phyloP scores from a whole-genome alignment of 2,797 vertebrate genomes.

The Tapirus indicus region DNA sequence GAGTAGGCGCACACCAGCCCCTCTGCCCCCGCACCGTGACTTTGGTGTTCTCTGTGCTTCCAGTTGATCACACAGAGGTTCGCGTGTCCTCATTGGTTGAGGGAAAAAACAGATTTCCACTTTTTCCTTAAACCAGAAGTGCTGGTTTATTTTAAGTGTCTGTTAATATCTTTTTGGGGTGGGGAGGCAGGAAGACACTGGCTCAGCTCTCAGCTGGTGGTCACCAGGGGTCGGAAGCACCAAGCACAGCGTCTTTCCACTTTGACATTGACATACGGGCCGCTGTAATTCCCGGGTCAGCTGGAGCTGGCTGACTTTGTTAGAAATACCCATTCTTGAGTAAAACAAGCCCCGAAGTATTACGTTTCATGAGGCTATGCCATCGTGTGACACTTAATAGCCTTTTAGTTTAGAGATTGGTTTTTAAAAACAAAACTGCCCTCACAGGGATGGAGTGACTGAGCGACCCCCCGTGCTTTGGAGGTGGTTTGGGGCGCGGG shows the following conservation, averaged over 20 bases:
- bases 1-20: background rate
- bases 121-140: background rate
- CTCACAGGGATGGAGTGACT: fast-evolving
- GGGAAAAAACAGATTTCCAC: background rate
- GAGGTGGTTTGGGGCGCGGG: fast-evolving
- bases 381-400: background rate
- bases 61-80: background rate
- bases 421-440: background rate
- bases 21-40: background rate
- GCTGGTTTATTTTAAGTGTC: background rate
- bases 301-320: fast-evolving
- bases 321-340: fast-evolving
- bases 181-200: fast-evolving
- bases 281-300: fast-evolving
- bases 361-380: fast-evolving
- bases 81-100: background rate
- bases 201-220: background rate
- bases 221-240: fast-evolving
- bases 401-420: too few species aligned
- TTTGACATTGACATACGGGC: too few species aligned
- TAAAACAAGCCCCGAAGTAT: background rate
- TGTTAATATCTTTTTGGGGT: background rate
- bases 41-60: background rate
- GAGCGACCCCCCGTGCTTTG: background rate
- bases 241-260: too few species aligned